A percentile compares a stretch with the other conserved stretches of the same genome.
These are phyloP conservation scores for Salarias fasciatus DNA, from an alignment of 2,797 vertebrate genomes.

Conservation along the genomic window DNA sequence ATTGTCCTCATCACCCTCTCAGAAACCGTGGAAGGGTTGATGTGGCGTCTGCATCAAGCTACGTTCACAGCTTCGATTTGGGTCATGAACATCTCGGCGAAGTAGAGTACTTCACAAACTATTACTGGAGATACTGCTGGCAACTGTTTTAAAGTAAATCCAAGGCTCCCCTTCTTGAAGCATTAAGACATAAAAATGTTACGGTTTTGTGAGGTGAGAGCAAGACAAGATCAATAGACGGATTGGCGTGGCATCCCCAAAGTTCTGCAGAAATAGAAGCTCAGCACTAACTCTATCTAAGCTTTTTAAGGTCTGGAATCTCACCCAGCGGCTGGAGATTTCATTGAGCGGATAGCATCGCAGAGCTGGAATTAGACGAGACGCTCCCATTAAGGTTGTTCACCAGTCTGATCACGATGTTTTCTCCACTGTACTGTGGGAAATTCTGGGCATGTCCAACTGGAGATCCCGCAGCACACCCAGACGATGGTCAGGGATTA, in stretches of 20 bases:
- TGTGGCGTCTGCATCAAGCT: not conserved
- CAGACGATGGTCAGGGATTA: constrained; percentile 32
- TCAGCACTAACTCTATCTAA: constrained; percentile 9
- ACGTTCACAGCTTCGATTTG: too few relatives aligned
- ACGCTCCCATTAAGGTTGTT: constrained; percentile 19
- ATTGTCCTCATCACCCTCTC: constrained; percentile 1
- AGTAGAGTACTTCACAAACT: constrained; percentile 11
- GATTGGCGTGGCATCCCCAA: constrained; percentile 1
- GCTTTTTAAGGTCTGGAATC: constrained; percentile 6
- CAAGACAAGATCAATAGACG: constrained; percentile 7
- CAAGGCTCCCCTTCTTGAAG: not conserved
- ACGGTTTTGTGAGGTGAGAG: constrained; percentile 5
- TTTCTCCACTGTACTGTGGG: not conserved
- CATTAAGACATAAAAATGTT: not conserved
- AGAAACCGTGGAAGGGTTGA: too few relatives aligned
- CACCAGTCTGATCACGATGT: constrained; percentile 12
- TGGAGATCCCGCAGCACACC: constrained; percentile 35
- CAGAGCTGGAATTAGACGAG: constrained; percentile 17
- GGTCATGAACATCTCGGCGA: too few relatives aligned
- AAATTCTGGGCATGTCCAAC: constrained; percentile 34
- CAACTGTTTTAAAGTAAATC: constrained; percentile 9
- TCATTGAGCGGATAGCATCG: constrained; percentile 9
- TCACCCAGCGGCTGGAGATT: constrained; percentile 5
- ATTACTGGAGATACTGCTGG: constrained; percentile 3
- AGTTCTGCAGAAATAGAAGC: constrained; percentile 2